These are phyloP conservation scores for Unio delphinus DNA, from an alignment of 2,888 invertebrate species.

Conservation along the genomic window DNA sequence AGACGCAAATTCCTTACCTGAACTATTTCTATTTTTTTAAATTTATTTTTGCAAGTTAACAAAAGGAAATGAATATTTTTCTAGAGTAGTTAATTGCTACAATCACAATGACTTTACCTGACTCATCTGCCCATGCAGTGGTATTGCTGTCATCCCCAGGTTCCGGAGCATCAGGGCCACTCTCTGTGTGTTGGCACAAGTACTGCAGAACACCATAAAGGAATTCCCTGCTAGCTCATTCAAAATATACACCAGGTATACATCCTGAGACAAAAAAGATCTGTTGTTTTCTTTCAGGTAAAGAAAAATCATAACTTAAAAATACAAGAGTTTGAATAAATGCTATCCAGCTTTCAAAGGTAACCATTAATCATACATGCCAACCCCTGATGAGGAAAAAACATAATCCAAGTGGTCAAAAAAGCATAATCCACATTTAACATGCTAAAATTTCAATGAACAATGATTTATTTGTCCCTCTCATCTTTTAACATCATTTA, in stretches of 20 bases:
- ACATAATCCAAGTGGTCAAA: too few species aligned
- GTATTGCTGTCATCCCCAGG: constrained; percentile 93
- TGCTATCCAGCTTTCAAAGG: background rate
- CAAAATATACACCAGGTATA: constrained; percentile 93
- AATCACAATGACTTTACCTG: constrained; percentile 75
- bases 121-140: constrained; percentile 99
- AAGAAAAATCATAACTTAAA: background rate
- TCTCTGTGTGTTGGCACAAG: constrained; percentile 92
- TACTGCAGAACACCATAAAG: constrained; percentile 97
- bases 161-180: constrained; percentile 90
- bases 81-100: background rate
- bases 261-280: constrained; percentile 79
- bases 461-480: too few species aligned
- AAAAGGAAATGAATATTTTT: too few species aligned
- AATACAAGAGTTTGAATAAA: background rate
- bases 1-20: too few species aligned
- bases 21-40: too few species aligned
- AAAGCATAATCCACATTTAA: too few species aligned
- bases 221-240: constrained; percentile 96
- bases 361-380: too few species aligned
- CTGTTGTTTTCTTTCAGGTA: background rate
- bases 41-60: too few species aligned
- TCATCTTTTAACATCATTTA: too few species aligned
- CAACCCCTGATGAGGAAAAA: too few species aligned
- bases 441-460: too few species aligned